phyloP scores from a whole-genome alignment of 1,140 invertebrate genomes.

The Aphelenchoides besseyi region DNA sequence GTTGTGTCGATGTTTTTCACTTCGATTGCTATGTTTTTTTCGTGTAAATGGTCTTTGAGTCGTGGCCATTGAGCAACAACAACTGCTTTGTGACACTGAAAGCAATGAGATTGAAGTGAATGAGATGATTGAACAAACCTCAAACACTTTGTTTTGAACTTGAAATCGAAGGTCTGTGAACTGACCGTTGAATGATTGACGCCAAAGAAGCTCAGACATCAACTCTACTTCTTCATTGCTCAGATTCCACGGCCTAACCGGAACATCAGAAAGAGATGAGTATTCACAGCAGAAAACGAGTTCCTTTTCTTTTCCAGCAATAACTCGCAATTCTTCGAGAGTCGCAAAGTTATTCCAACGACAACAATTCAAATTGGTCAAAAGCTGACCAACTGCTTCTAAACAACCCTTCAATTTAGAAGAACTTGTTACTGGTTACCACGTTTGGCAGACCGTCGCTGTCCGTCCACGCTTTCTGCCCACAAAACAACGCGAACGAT shows the following conservation, averaged over 20 bases:
- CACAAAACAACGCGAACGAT: not conserved
- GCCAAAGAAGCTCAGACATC: not conserved
- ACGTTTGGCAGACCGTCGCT: not conserved
- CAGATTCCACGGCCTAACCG: not conserved
- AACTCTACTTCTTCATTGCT: not conserved
- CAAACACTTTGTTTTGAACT: not conserved
- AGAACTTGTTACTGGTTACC: not conserved
- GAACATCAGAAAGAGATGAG: not conserved
- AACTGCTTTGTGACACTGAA: not conserved
- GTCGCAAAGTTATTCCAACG: not conserved
- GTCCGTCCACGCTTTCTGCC: not conserved
- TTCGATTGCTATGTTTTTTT: not conserved
- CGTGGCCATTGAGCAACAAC: not conserved
- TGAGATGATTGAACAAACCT: not conserved
- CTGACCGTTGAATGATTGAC: not conserved
- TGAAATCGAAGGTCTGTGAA: not conserved
- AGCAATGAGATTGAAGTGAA: not conserved
- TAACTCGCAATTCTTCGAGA: not conserved
- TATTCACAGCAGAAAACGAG: not conserved
- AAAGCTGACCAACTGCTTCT: not conserved
- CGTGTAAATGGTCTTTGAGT: not conserved
- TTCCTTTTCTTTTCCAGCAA: not conserved
- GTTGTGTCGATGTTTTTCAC: not conserved
- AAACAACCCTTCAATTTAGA: not conserved
- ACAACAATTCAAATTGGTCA: not conserved